Evolutionary conservation across 53 echinoderm and acorn worm genomes (phyloP).

Genomic region (Crossaster papposus): DNA sequence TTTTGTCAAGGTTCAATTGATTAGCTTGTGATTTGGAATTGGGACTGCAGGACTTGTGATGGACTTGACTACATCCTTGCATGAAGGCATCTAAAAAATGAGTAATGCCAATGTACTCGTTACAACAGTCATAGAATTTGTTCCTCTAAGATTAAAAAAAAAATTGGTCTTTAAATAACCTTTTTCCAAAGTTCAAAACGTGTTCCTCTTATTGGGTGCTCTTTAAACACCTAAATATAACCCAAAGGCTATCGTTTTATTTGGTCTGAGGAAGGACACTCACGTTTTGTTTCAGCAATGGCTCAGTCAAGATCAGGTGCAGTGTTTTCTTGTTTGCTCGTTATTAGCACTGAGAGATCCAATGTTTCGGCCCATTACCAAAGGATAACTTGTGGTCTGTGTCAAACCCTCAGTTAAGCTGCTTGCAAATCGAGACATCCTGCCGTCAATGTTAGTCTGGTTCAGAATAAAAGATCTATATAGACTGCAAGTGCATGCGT

Average conservation of each 20-base stretch:
- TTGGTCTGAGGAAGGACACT: constrained; percentile 16
- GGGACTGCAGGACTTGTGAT: no score
- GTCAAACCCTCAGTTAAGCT: background rate
- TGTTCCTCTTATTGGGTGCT: no score
- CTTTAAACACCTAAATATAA: background rate
- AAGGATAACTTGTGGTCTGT: constrained; percentile 56
- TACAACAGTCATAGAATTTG: no score
- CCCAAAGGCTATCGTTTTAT: background rate
- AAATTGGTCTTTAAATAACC: no score
- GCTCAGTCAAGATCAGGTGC: background rate
- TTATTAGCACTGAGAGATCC: constrained; percentile 47
- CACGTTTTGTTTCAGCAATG: background rate
- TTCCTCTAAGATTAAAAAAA: no score
- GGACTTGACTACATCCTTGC: no score
- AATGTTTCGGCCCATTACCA: constrained; percentile 23
- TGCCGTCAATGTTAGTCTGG: background rate
- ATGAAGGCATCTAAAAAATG: no score
- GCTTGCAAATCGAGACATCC: constrained; percentile 22
- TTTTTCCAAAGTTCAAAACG: no score
- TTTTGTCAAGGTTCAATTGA: no score
- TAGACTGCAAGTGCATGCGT: background rate
- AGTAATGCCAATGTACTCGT: no score
- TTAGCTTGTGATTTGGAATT: no score
- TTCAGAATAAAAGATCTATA: background rate
- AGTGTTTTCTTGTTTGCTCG: constrained; percentile 9